These are phyloP conservation scores for Rhopalosiphum padi DNA, from an alignment of 1,140 invertebrate genomes.

Conservation along the genomic window DNA sequence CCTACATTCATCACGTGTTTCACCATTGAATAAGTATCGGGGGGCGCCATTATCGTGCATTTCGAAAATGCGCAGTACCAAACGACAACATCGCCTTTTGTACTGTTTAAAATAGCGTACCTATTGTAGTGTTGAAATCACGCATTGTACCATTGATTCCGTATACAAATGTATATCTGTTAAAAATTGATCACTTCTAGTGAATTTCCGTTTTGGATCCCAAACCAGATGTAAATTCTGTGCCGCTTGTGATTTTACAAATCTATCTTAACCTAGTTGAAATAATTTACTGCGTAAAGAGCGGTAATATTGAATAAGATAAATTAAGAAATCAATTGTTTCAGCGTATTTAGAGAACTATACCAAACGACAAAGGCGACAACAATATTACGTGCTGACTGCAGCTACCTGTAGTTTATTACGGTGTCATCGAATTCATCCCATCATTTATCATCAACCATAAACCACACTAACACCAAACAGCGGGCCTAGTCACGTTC, in stretches of 20 bases:
- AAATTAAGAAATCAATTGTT: background rate
- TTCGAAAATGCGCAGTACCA: background rate
- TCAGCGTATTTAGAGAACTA: background rate
- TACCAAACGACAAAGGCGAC: background rate
- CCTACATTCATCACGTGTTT: background rate
- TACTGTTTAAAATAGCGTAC: background rate
- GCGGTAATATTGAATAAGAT: background rate
- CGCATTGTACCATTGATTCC: background rate
- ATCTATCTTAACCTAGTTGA: too few species aligned
- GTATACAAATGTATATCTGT: background rate
- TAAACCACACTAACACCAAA: background rate
- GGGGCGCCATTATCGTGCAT: background rate
- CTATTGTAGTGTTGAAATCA: background rate
- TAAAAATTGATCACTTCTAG: background rate
- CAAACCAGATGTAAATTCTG: too few species aligned
- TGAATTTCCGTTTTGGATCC: too few species aligned
- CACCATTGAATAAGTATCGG: background rate
- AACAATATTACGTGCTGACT: background rate
- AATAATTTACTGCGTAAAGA: too few species aligned
- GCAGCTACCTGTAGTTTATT: background rate
- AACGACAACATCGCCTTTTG: background rate
- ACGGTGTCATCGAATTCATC: background rate
- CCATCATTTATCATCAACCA: background rate
- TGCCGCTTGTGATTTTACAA: too few species aligned
- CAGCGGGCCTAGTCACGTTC: accelerated